phyloP scores from a whole-genome alignment of 2,888 invertebrate species.

The Aphodius sticticus region DNA sequence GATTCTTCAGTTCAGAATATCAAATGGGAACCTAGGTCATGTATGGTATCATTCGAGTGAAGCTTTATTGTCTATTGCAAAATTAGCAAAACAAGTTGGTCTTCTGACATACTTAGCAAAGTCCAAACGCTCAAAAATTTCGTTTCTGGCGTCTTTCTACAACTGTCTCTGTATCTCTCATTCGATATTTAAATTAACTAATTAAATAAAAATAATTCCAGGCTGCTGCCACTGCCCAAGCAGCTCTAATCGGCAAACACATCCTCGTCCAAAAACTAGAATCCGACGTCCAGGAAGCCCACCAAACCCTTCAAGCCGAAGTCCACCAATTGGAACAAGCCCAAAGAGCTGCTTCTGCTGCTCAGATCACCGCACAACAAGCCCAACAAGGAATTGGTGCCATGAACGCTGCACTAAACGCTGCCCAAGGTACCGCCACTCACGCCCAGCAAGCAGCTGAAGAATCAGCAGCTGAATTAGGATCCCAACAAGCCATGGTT shows the following conservation, averaged over 20 bases:
- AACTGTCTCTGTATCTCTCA: too few relatives aligned
- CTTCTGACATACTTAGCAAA: too few relatives aligned
- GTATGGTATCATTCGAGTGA: too few relatives aligned
- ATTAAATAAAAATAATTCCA: too few relatives aligned
- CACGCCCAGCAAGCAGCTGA: slow-evolving; percentile 78
- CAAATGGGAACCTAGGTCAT: too few relatives aligned
- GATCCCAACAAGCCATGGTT: slow-evolving; percentile 78
- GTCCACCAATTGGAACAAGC: slow-evolving; percentile 78
- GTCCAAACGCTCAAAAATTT: too few relatives aligned
- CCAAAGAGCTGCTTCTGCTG: slow-evolving; percentile 73
- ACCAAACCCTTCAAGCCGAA: slow-evolving; percentile 73
- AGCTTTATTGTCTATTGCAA: too few relatives aligned
- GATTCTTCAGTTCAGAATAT: too few relatives aligned
- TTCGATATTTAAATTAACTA: too few relatives aligned
- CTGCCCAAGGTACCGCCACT: slow-evolving; percentile 78
- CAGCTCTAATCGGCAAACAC: slow-evolving; percentile 72
- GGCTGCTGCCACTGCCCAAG: slow-evolving; percentile 72
- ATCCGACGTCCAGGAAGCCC: slow-evolving; percentile 77
- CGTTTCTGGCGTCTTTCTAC: too few relatives aligned
- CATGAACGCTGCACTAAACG: slow-evolving; percentile 77
- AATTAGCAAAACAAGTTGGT: too few relatives aligned
- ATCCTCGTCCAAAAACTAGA: slow-evolving; percentile 66
- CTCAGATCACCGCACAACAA: slow-evolving; percentile 74
- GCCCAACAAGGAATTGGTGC: slow-evolving; percentile 68
- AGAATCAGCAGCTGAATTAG: slow-evolving; percentile 78